Evolutionary conservation across 2,113 vertebrate species (phyloP).

Genomic region (Hirundichthys speculiger): DNA sequence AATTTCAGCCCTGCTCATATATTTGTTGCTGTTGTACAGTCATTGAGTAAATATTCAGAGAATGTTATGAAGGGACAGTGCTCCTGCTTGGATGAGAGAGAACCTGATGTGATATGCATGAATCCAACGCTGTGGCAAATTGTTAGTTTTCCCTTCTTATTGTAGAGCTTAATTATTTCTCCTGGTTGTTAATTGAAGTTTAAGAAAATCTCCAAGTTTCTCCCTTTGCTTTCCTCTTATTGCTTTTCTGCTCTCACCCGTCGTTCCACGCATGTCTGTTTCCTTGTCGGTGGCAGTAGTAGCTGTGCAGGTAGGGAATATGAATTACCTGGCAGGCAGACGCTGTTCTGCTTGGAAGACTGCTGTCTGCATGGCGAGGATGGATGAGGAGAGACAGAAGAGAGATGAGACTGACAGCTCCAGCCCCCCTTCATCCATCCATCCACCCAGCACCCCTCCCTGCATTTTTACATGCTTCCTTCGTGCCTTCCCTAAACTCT

Average conservation of each 20-base stretch:
- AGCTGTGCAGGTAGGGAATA: slow-evolving; percentile 76
- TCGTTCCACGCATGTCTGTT: slow-evolving; percentile 34
- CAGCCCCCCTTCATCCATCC: slow-evolving; percentile 69
- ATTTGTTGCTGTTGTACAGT: too few relatives aligned
- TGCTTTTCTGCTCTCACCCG: slow-evolving; percentile 15
- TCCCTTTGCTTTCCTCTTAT: slow-evolving; percentile 3
- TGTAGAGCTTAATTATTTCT: neutral
- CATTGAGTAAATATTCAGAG: too few relatives aligned
- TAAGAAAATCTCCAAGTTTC: slow-evolving; percentile 1
- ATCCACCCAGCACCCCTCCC: slow-evolving; percentile 25
- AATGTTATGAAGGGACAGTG: too few relatives aligned
- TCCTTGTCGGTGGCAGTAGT: slow-evolving; percentile 29
- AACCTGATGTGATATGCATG: too few relatives aligned
- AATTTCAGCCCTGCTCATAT: too few relatives aligned
- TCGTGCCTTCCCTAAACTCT: slow-evolving; percentile 28
- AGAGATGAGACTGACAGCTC: slow-evolving; percentile 77
- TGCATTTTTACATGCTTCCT: slow-evolving; percentile 28
- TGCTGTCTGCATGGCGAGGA: slow-evolving; percentile 77
- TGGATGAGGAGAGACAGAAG: slow-evolving; percentile 78
- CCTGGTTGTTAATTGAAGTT: slow-evolving; percentile 2
- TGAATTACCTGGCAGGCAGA: slow-evolving; percentile 80
- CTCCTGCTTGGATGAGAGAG: too few relatives aligned
- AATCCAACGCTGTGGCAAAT: neutral
- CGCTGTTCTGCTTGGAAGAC: slow-evolving; percentile 78
- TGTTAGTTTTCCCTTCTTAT: neutral